Evolutionary conservation across 2,797 vertebrate species (phyloP).

Genomic region (Psittacula derbiana): DNA sequence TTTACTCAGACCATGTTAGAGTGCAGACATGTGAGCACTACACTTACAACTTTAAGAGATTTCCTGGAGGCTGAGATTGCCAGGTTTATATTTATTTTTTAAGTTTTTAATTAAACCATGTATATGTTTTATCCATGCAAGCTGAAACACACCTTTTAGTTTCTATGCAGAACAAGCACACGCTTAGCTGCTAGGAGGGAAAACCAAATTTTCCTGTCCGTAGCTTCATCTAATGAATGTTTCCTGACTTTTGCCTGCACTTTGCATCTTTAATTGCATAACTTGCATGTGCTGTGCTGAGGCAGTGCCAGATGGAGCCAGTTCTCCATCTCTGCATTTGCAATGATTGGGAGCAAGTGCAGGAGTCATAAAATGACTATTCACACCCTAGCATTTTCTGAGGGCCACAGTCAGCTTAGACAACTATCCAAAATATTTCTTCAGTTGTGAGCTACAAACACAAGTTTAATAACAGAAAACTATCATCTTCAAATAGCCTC

Average conservation of each 20-base stretch:
- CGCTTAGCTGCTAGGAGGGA: background rate
- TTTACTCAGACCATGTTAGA: constrained; percentile 2
- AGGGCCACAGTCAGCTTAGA: background rate
- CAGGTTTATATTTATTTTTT: background rate
- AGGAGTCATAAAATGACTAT: background rate
- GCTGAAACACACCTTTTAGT: background rate
- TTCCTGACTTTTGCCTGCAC: background rate
- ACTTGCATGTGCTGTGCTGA: background rate
- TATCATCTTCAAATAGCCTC: constrained; percentile 10
- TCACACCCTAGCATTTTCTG: background rate
- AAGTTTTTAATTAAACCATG: background rate
- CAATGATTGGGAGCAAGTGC: background rate
- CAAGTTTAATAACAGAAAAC: constrained; percentile 14
- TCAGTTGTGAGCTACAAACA: background rate
- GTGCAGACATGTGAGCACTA: background rate
- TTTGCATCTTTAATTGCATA: background rate
- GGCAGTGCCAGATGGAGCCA: background rate
- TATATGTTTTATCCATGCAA: background rate
- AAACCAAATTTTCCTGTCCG: background rate
- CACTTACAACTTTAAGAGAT: background rate
- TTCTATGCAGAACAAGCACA: background rate
- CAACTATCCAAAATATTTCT: background rate
- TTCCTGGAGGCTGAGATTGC: background rate
- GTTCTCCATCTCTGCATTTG: constrained; percentile 12
- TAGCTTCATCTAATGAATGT: background rate